Evolutionary conservation across 2,797 vertebrate genomes (phyloP).

Genomic region (Rhinatrema bivittatum): DNA sequence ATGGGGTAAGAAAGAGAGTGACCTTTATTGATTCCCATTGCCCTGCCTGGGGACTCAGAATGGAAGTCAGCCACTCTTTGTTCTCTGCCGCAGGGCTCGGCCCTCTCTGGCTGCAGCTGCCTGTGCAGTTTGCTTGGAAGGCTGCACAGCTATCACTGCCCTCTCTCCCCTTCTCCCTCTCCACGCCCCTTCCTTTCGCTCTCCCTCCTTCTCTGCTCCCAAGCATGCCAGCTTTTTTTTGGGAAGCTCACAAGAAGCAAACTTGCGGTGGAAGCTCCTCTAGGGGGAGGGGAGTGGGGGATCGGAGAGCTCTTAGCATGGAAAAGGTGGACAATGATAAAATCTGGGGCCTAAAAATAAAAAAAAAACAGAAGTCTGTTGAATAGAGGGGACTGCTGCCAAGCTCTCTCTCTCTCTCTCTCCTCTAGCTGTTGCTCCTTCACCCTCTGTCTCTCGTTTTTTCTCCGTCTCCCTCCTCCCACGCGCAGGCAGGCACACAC

Average conservation of each 20-base stretch:
- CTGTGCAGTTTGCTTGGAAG: background rate
- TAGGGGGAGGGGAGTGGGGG: too few species aligned
- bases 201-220: background rate
- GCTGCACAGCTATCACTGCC: background rate
- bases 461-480: too few species aligned
- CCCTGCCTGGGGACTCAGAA: conserved; percentile 3
- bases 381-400: too few species aligned
- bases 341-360: too few species aligned
- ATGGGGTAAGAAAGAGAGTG: background rate
- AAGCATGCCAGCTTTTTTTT: too few species aligned
- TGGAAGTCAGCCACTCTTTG: background rate
- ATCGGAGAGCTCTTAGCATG: too few species aligned
- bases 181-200: background rate
- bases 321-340: too few species aligned
- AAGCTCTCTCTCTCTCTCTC: too few species aligned
- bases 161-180: fast-evolving
- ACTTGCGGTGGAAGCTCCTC: too few species aligned
- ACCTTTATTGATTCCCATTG: background rate
- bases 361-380: too few species aligned
- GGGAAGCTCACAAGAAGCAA: background rate
- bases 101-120: background rate
- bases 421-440: too few species aligned
- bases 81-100: background rate
- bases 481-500: background rate
- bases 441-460: too few species aligned